A percentile compares a stretch with the other conserved stretches of the same genome.
These are phyloP conservation scores for Pristionchus japonicus DNA, from an alignment of 2,888 invertebrate genomes.

Conservation along the genomic window DNA sequence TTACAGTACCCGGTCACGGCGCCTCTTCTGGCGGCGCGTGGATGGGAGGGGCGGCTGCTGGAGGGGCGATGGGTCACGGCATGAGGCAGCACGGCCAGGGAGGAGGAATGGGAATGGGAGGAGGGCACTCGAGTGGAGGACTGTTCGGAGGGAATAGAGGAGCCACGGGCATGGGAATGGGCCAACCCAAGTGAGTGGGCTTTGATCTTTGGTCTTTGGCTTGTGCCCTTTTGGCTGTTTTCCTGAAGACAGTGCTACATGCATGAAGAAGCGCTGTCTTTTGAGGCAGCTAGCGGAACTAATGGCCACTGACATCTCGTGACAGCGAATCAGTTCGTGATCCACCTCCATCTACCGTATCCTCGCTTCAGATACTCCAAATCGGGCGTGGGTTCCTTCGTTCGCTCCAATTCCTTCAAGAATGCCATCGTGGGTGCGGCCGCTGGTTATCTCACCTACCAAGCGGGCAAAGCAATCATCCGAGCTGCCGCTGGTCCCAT, in stretches of 20 bases:
- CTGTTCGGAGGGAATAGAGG: conserved; percentile 38
- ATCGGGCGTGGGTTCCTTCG: conserved; percentile 67
- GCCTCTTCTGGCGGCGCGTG: not conserved
- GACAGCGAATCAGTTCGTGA: not conserved
- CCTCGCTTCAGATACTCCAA: conserved; percentile 56
- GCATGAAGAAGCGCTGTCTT: not conserved
- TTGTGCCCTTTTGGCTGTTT: not conserved
- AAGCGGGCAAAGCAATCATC: conserved; percentile 72
- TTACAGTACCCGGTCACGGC: conserved; percentile 43
- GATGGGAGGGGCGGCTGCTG: conserved; percentile 31
- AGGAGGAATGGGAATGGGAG: conserved; percentile 15
- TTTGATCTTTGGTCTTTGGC: not conserved
- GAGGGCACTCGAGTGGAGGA: conserved; percentile 37
- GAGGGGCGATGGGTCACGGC: conserved; percentile 32
- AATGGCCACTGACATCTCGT: not conserved
- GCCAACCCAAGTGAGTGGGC: not conserved
- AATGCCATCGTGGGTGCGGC: conserved; percentile 74
- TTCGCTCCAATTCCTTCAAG: conserved; percentile 71
- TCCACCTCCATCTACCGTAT: not conserved
- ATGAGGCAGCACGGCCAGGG: conserved; percentile 39
- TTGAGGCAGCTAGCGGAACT: no score
- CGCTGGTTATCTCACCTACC: conserved; percentile 73
- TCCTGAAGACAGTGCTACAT: not conserved
- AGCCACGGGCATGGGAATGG: not conserved
- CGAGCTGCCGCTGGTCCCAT: conserved; percentile 69